Conservation (phyloP, 2,888 invertebrate genomes). For the Limenitis camilla region DNA sequence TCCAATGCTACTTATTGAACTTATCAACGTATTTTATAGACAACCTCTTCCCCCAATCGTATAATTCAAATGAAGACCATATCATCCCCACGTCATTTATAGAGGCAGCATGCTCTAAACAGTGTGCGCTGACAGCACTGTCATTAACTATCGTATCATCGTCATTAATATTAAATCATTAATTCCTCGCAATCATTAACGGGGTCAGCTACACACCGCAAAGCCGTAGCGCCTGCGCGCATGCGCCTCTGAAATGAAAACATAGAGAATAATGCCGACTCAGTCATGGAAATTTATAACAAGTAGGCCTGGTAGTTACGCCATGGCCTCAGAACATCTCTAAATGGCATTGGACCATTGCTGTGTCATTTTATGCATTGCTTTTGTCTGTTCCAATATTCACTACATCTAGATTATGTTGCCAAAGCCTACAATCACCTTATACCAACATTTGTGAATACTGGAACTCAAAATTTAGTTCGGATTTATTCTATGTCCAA, state of each 20-base stretch:
- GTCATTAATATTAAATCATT: constrained; percentile 28
- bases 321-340: constrained; percentile 53
- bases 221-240: constrained; percentile 69
- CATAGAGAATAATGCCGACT: constrained; percentile 71
- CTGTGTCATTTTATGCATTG: constrained; percentile 33
- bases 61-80: constrained; percentile 13
- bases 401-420: constrained; percentile 32
- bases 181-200: constrained; percentile 32
- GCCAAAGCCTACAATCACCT: too few relatives aligned
- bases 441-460: constrained; percentile 39
- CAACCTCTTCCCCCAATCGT: background rate
- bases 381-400: constrained; percentile 57
- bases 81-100: constrained; percentile 24
- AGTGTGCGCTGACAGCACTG: constrained; percentile 67
- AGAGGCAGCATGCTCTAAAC: constrained; percentile 72
- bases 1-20: too few relatives aligned
- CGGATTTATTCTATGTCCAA: constrained; percentile 8
- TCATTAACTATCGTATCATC: constrained; percentile 25
- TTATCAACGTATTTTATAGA: constrained; percentile 19
- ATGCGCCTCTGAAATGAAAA: constrained; percentile 76
- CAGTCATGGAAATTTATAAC: constrained; percentile 70
- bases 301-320: constrained; percentile 23
- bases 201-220: constrained; percentile 69
- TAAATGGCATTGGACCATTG: constrained; percentile 57
- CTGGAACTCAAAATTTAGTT: constrained; percentile 36